Evolutionary conservation across 2,113 vertebrate species (phyloP).

Genomic region (Leptocoma aspasia): DNA sequence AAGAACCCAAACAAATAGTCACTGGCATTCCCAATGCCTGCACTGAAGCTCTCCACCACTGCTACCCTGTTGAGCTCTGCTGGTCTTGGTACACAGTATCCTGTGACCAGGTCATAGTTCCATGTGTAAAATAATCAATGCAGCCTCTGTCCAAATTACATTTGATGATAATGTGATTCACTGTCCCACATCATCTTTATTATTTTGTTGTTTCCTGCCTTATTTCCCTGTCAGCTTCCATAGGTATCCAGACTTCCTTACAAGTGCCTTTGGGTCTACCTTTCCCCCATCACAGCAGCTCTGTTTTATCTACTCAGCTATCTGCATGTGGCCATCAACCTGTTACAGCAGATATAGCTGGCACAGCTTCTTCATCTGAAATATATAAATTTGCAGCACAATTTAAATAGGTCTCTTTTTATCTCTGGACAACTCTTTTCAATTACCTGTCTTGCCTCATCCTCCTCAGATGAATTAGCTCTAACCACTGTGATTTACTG

Average conservation of each 20-base stretch:
- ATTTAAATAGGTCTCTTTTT: not conserved
- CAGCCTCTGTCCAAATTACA: not conserved
- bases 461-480: not conserved
- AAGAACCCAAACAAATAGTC: not conserved
- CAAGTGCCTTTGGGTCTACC: not conserved
- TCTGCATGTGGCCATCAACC: not conserved
- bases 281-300: not conserved
- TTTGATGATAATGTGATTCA: not conserved
- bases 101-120: not conserved
- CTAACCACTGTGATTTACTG: not conserved
- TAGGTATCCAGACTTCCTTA: not conserved
- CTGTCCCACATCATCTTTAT: not conserved
- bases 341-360: not conserved
- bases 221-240: not conserved
- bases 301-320: not conserved
- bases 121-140: not conserved
- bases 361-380: not conserved
- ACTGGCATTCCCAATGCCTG: not conserved
- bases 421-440: not conserved
- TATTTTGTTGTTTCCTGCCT: not conserved
- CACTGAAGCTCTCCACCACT: not conserved
- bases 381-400: not conserved
- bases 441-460: not conserved
- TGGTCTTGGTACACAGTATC: not conserved
- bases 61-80: not conserved